Evolutionary conservation across 1,140 invertebrate genomes (phyloP).

Genomic region (Lepidotrigona ventralis): DNA sequence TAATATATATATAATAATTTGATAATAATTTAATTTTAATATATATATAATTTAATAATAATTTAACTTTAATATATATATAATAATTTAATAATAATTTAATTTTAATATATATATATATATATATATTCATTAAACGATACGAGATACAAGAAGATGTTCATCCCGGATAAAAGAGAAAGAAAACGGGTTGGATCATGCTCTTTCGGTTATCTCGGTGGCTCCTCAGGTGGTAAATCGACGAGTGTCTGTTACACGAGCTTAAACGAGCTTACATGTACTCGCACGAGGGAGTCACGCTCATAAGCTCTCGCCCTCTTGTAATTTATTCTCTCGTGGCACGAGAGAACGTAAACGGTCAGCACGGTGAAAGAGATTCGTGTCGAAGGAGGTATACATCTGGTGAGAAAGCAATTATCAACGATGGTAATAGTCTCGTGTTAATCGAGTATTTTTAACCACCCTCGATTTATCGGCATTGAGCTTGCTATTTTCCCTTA

Average conservation of each 20-base stretch:
- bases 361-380: slow-evolving; percentile 13
- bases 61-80: too few species aligned
- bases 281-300: slow-evolving; percentile 13
- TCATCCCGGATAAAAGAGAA: too few species aligned
- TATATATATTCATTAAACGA: too few species aligned
- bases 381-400: slow-evolving; percentile 6
- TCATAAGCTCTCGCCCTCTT: slow-evolving; percentile 21
- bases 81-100: too few species aligned
- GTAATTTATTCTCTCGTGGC: slow-evolving; percentile 8
- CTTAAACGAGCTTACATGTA: slow-evolving; percentile 28
- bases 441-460: slow-evolving; percentile 29
- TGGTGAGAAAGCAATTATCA: slow-evolving; percentile 28
- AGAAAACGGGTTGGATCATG: too few species aligned
- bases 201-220: too few species aligned
- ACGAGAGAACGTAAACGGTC: neutral
- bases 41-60: too few species aligned
- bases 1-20: too few species aligned
- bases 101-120: too few species aligned
- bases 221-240: too few species aligned
- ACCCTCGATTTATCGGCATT: slow-evolving; percentile 13
- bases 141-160: too few species aligned
- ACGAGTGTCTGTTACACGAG: slow-evolving; percentile 3
- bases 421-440: slow-evolving; percentile 24
- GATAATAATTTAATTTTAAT: too few species aligned
- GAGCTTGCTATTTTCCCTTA: neutral